phyloP scores from a whole-genome alignment of 2,888 invertebrate genomes.

The Tineola bisselliella region DNA sequence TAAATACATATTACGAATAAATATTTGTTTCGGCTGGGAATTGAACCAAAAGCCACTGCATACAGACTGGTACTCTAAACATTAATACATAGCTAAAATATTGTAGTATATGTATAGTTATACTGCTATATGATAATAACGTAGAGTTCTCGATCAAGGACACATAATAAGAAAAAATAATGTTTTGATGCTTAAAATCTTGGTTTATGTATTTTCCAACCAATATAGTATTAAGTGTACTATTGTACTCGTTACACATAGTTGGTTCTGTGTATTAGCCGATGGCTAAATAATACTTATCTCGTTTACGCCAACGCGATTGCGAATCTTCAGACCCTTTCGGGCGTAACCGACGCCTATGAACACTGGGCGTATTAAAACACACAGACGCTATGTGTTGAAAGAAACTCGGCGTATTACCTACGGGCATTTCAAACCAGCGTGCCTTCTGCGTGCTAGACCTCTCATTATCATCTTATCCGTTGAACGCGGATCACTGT shows the following conservation, averaged over 20 bases:
- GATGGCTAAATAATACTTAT: conserved; percentile 20
- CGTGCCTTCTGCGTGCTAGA: conserved; percentile 37
- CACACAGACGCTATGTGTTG: conserved; percentile 60
- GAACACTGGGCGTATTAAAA: conserved; percentile 36
- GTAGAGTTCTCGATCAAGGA: no score
- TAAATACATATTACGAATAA: no score
- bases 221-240: not conserved
- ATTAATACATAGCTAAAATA: no score
- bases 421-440: conserved; percentile 43
- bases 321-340: conserved; percentile 51
- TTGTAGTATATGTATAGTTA: no score
- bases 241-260: not conserved
- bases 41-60: no score
- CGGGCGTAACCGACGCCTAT: conserved; percentile 41
- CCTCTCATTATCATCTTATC: conserved; percentile 56
- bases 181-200: not conserved
- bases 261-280: not conserved
- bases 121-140: no score
- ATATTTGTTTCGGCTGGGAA: no score
- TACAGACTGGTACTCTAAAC: no score
- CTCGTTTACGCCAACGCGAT: conserved; percentile 54
- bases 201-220: not conserved
- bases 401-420: conserved; percentile 51
- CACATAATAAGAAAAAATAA: not conserved
- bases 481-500: conserved; percentile 48